Conservation (phyloP, 2,113 vertebrate species). For the Propithecus coquereli region DNA sequence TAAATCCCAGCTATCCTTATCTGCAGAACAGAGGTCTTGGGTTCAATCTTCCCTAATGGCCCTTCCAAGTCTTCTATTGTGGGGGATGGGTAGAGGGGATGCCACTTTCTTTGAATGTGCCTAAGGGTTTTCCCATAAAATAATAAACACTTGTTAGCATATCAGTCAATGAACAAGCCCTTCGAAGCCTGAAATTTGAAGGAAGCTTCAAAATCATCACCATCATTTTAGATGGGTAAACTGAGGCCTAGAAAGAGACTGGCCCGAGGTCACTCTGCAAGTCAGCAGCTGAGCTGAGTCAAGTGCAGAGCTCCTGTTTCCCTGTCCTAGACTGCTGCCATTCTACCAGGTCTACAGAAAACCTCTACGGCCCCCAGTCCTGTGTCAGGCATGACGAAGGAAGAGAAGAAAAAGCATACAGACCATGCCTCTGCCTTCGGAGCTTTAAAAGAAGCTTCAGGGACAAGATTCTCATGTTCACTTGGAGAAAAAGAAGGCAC, state of each 20-base stretch:
- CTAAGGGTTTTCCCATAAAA: neutral
- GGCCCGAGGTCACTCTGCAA: neutral
- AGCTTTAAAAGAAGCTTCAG: slow-evolving; percentile 36
- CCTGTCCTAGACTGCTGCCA: neutral
- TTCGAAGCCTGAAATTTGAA: slow-evolving; percentile 27
- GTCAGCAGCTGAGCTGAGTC: neutral
- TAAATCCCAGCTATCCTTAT: neutral
- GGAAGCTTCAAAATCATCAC: slow-evolving; percentile 14
- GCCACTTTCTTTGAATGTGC: neutral
- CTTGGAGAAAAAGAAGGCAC: slow-evolving; percentile 6
- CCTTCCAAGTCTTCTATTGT: neutral
- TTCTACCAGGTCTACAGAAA: neutral
- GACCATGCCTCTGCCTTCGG: neutral
- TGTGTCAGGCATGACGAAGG: neutral
- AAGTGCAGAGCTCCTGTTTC: neutral
- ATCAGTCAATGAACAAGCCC: neutral
- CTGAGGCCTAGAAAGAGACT: neutral
- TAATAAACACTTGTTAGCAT: neutral
- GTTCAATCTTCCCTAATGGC: neutral
- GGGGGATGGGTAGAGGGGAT: neutral
- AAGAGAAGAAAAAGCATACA: neutral
- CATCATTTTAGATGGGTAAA: slow-evolving; percentile 2
- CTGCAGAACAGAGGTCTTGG: neutral
- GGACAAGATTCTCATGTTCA: neutral
- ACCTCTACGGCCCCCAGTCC: neutral